Conservation (phyloP, 2,888 invertebrate genomes). For the Brachynemurus nebulosus region DNA sequence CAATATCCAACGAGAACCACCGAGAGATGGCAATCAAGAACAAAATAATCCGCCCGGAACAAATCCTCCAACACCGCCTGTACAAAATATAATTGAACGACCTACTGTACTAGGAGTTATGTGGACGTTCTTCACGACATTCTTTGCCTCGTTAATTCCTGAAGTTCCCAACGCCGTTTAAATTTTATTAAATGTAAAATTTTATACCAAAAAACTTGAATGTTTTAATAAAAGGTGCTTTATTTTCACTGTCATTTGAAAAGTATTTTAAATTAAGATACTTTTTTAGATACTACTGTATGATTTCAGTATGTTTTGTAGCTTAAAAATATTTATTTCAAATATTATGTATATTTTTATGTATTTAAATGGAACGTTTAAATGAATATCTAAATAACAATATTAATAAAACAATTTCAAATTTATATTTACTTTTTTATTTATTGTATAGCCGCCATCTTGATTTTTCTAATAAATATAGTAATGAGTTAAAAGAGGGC, state of each 20-base stretch:
- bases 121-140: constrained; percentile 84
- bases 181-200: constrained; percentile 11
- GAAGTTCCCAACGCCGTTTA: constrained; percentile 59
- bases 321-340: not conserved
- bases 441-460: no score
- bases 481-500: no score
- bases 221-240: no score
- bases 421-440: no score
- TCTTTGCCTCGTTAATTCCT: constrained; percentile 88
- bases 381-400: no score
- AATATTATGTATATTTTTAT: no score
- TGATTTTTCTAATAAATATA: no score
- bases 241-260: no score
- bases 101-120: constrained; percentile 58
- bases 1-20: constrained; percentile 18
- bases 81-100: constrained; percentile 31
- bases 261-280: not conserved
- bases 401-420: no score
- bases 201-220: not conserved
- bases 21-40: constrained; percentile 15
- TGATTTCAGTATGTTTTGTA: not conserved
- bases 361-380: no score
- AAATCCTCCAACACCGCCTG: constrained; percentile 8
- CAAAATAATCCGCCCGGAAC: constrained; percentile 14
- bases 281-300: not conserved